Base-by-base conservation (phyloP, 2,888 invertebrate species). In the Phalangium opilio region DNA sequence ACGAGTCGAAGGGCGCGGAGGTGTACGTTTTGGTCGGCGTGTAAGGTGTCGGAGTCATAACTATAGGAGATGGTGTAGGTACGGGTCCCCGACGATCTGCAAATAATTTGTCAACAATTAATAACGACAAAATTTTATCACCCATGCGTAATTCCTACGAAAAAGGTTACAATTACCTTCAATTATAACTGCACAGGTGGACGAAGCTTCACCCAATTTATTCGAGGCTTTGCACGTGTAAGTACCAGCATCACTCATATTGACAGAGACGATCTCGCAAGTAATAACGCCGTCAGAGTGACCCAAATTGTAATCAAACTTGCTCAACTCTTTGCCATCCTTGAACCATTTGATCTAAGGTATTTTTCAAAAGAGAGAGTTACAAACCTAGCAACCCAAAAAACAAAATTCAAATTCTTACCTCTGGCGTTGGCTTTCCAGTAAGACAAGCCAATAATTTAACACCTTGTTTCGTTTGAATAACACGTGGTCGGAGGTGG, bases 381-480 rank as follows among this genome's bases (percentile, higher is more conserved):
- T 34, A 34, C 34, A 34, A 34, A 34, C 18, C 39, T 12, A 48
- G 15, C 18, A 14, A 19, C 12, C 10, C 19, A n/a, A 40, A 11
- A 19, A 44, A 47, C 5, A 18, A 14, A 3, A 27, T 32, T 34
- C 19, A 20, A 32, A 36, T 11, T 54, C 61, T 59, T 65, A 95
- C 93, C 32, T 84, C 83, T 15, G 98, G 95, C 60, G 81, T 76
- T 50, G 98, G 98, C 64, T 85, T 86, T 54, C 95, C 95, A 61
- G 84, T 84, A 51, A 98, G 76, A 63, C 96, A 93, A 70, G 95
- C 95, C 41, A 96, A 78, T 55, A 99, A 76, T 72, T 99, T 99
- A 75, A 96, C 96, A 50, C 90, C 90, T 48, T 69, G 64, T 56
- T 91, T 81, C 62, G 76, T 78, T 72, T 98, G 98, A 79, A 99